Base-by-base conservation (phyloP, 1,140 invertebrate species). In the Eupristina koningsbergeri region DNA sequence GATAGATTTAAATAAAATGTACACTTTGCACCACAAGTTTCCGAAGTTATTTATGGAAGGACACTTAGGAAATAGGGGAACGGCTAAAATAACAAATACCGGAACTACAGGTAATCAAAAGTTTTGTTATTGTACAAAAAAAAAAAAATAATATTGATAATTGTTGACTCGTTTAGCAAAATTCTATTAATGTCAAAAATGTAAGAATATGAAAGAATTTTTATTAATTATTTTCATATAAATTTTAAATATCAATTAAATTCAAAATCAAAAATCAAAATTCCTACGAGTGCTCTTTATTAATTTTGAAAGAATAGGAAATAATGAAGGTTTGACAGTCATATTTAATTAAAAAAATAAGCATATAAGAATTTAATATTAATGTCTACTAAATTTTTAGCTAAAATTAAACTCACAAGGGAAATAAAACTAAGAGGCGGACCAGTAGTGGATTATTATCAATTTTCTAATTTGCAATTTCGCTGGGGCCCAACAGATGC, bases 381-480 rank as follows among this genome's bases (percentile, higher is more conserved):
- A 39, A 39, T 69, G 34, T 34, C 29, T 34, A 64, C 34, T 34
- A 36, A 5, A 9, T 19, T 50, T 85, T 13, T 29, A 88, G 87
- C 88, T 5, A 86, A 82, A 80, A 75, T 87, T 15, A 83, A 87
- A n/a, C 80, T 88, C 17, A 75, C 45, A 75, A 50, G 22, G 34
- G 7, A 86, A 15, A 94, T 94, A 2, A 87, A 89, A 1, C 86
- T 95, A 8, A 89, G 89, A 11, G 94, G 94, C 29, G 95, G 95
- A 0, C 96, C 96, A 0, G 92, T 96, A 0, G 91, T 94, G 8
- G 94, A 94, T 41, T 91, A 92, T 19, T 97, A 96, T 88, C 92
- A 94, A 39, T 96, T 97, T 82, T 93, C 94, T 73, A 96, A 97
- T 83, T 91, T 97, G 86, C 96, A 97, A 89, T 96, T 98, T 87